Evolutionary conservation across 2,888 invertebrate species (phyloP), one percentile per base, ranked within the genome.

Genomic region (Drosophila formosana): DNA sequence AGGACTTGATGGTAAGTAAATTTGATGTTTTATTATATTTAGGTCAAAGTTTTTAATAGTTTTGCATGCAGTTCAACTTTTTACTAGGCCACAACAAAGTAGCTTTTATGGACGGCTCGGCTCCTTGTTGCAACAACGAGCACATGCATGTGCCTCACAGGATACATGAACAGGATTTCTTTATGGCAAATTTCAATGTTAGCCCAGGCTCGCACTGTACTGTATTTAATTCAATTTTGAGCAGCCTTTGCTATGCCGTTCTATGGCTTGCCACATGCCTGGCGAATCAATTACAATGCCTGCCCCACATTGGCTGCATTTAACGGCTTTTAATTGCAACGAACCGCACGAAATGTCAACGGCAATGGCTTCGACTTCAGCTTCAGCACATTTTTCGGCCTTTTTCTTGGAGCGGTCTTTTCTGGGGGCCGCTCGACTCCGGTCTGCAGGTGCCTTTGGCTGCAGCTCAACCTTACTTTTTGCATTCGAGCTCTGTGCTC

Each of bases 1-100:
- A 49, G 25, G 25, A 11, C 51, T 32, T 50, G 68, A 51, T 72
- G 62, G 32, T 72, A 75, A 75, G 88, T 74, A 81, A 87, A 76
- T 85, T 81, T 89, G 71, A 72, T 89, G 77, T 78, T 84, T 84
- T 84, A 78, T 89, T 87, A 77, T 79, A 87, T 85, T 87, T 89
- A 43, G 89, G 85, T 87, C 88, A 85, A 84, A 89, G 85, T 89
- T 89, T 83, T 74, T 81, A 87, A 87, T 85, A 85, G 89, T 76
- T 81, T 67, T 72, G 66, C 76, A 75, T 76, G 72, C 64, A 74
- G 66, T 66, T 56, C 34, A 76, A 76, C 58, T 76, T 76, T 69
- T 68, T 64, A 62, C 39, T 61, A 49, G 32, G 26, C 28, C 61
- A 50, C 61, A 76, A 66, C 67, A 76, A 65, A 66, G 68, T 66